Evolutionary conservation across 2,888 invertebrate genomes (phyloP).

Genomic region (Sphaerophoria taeniata): DNA sequence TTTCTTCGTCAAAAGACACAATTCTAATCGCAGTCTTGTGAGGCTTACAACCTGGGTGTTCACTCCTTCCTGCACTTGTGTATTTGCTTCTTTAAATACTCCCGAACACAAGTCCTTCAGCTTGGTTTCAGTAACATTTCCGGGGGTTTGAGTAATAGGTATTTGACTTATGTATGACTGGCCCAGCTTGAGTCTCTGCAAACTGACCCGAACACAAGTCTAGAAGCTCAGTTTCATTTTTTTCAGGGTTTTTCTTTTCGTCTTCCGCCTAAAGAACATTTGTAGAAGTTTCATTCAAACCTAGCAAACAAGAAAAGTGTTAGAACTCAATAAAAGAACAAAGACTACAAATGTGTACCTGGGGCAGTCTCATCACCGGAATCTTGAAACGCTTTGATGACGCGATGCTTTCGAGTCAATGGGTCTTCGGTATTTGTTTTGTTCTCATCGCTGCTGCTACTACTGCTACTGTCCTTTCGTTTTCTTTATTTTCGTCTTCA

Average conservation of each 20-base stretch:
- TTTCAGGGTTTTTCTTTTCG: slow-evolving; percentile 75
- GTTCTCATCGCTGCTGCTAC: too few species aligned
- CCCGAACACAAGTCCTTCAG: slow-evolving; percentile 86
- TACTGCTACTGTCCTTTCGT: too few species aligned
- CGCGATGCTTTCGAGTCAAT: slow-evolving; percentile 82
- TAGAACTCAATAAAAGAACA: too few species aligned
- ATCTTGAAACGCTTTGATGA: slow-evolving; percentile 79
- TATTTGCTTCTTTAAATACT: slow-evolving; percentile 81
- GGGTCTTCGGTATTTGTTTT: too few species aligned
- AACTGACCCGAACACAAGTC: slow-evolving; percentile 86
- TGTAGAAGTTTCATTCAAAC: slow-evolving; percentile 46
- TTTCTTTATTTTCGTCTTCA: too few species aligned
- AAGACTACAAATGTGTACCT: too few species aligned
- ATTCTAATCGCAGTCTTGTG: slow-evolving; percentile 79
- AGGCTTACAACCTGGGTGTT: neutral
- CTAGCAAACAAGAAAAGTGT: slow-evolving; percentile 8
- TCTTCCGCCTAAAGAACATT: slow-evolving; percentile 77
- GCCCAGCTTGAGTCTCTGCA: slow-evolving; percentile 80
- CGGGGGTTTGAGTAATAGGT: slow-evolving; percentile 78
- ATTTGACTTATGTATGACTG: slow-evolving; percentile 80
- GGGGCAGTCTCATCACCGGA: slow-evolving; percentile 78
- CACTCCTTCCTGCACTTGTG: neutral
- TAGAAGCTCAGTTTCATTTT: slow-evolving; percentile 83
- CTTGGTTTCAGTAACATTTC: too few species aligned
- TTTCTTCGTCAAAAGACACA: slow-evolving; percentile 83